A percentile compares a stretch with the other conserved stretches of the same genome.
phyloP scores from a whole-genome alignment of 2,797 vertebrate genomes.

The Mycteria americana region DNA sequence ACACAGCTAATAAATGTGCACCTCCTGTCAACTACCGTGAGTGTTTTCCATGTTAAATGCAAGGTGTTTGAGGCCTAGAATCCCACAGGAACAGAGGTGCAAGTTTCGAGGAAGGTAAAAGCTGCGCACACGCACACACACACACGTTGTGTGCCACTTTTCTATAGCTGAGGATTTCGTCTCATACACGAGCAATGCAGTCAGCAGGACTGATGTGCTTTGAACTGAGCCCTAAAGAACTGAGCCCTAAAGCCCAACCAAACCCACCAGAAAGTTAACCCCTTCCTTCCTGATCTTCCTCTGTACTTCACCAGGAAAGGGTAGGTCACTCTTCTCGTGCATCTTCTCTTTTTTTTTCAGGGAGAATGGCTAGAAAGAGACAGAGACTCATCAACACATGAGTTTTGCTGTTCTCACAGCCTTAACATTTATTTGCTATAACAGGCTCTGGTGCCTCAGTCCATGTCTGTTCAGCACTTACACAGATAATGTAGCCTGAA shows the following conservation, averaged over 20 bases:
- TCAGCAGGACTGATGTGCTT: neutral
- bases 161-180: neutral
- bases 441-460: neutral
- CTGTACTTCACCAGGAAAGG: neutral
- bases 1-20: neutral
- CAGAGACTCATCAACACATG: neutral
- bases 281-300: neutral
- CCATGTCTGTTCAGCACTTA: neutral
- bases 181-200: neutral
- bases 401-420: neutral
- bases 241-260: neutral
- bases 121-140: neutral
- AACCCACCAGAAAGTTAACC: neutral
- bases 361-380: neutral
- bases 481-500: constrained; percentile 21
- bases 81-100: neutral
- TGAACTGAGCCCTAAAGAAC: neutral
- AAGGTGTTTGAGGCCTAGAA: neutral
- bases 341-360: too few species aligned
- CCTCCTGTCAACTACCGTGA: neutral
- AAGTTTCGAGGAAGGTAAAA: neutral
- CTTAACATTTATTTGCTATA: neutral
- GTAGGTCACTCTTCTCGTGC: neutral
- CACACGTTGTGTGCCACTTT: neutral
- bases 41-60: neutral